Conservation (phyloP, 2,888 invertebrate species). For the Deroplatys truncata region DNA sequence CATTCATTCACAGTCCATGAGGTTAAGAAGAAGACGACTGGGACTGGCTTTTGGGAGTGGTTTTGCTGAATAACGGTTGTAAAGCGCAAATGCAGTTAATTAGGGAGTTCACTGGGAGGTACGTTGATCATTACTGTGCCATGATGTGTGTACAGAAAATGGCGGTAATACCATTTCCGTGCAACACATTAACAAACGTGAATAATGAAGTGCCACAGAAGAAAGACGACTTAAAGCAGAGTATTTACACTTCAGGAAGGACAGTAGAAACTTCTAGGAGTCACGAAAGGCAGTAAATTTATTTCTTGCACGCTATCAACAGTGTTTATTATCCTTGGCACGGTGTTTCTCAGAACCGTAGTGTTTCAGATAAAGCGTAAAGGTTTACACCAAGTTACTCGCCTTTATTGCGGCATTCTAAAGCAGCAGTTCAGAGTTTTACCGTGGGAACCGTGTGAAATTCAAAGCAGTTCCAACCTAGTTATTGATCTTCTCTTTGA, state of each 20-base stretch:
- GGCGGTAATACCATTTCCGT: background rate
- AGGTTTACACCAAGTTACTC: background rate
- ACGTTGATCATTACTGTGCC: background rate
- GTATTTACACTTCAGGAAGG: background rate
- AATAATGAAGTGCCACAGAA: background rate
- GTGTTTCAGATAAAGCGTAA: background rate
- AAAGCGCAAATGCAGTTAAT: too few species aligned
- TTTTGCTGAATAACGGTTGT: too few species aligned
- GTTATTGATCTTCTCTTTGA: too few species aligned
- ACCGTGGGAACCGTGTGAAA: background rate
- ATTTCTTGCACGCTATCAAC: background rate
- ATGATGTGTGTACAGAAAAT: background rate
- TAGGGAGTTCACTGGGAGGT: too few species aligned
- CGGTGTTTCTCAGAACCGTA: background rate
- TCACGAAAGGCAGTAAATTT: background rate
- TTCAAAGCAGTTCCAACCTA: background rate
- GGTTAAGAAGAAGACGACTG: too few species aligned
- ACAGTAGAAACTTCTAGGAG: background rate
- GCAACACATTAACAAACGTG: background rate
- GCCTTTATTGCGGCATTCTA: background rate
- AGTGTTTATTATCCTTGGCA: background rate
- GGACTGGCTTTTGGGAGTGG: too few species aligned
- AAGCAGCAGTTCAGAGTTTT: background rate
- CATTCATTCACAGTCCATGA: too few species aligned
- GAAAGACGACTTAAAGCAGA: background rate